phyloP scores from a whole-genome alignment of 2,888 invertebrate genomes.

The Tortricodes alternella region DNA sequence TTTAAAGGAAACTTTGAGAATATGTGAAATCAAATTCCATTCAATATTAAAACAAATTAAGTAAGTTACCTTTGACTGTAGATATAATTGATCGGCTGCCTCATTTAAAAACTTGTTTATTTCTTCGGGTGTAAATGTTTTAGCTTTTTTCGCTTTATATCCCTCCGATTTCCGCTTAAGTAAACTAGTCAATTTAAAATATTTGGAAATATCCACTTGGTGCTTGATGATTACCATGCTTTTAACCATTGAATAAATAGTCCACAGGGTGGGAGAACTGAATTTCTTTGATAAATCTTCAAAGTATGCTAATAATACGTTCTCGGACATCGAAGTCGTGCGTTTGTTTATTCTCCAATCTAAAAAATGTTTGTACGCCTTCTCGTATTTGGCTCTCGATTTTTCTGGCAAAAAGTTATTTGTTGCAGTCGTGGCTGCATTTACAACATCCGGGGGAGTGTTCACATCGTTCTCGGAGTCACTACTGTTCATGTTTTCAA shows the following conservation, averaged over 20 bases:
- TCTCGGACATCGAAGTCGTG: not conserved
- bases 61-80: not conserved
- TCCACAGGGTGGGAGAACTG: not conserved
- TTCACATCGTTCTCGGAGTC: too few species aligned
- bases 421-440: too few species aligned
- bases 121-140: conserved; percentile 1
- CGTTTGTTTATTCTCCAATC: not conserved
- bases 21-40: too few species aligned
- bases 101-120: not conserved
- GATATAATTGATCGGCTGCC: not conserved
- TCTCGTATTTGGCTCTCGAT: not conserved
- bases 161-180: not conserved
- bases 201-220: not conserved
- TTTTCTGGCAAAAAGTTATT: too few species aligned
- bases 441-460: too few species aligned
- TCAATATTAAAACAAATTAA: not conserved
- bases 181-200: not conserved
- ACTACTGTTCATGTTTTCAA: too few species aligned
- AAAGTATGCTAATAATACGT: not conserved
- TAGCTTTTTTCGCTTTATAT: too few species aligned
- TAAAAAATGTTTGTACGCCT: not conserved
- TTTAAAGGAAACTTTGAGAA: too few species aligned
- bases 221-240: not conserved
- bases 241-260: not conserved
- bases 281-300: not conserved